Evolutionary conservation across 2,113 vertebrate species (phyloP).

Genomic region (Centropristis striata): DNA sequence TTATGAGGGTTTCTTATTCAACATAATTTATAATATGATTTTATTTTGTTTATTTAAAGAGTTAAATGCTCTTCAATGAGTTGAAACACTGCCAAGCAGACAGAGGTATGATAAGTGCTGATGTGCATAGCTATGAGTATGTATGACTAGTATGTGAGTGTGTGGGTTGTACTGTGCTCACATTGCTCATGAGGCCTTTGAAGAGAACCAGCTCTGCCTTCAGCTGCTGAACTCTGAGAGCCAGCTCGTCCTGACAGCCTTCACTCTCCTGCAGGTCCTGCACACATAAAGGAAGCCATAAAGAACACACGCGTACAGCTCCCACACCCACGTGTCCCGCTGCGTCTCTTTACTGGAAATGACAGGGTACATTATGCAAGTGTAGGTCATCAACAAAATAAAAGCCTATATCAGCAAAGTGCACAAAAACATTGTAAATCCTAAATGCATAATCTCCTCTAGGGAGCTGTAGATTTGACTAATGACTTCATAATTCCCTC

Average conservation of each 20-base stretch:
- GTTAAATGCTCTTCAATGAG: no score
- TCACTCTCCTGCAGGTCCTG: conserved; percentile 97
- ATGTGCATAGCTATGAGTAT: neutral
- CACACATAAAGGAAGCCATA: conserved; percentile 11
- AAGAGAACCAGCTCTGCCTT: conserved; percentile 97
- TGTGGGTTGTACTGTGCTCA: conserved; percentile 77
- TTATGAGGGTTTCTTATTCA: neutral
- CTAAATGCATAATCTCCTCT: conserved; percentile 22
- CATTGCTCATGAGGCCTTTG: conserved; percentile 99
- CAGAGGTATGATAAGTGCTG: neutral
- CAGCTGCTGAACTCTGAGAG: conserved; percentile 94
- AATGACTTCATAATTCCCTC: neutral
- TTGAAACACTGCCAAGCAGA: no score
- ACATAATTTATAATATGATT: neutral
- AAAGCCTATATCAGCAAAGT: conserved; percentile 32
- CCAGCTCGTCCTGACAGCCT: conserved; percentile 95
- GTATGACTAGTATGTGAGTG: neutral
- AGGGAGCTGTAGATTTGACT: conserved; percentile 5
- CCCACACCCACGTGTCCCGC: neutral
- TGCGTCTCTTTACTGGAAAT: conserved; percentile 17
- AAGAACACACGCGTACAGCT: conserved; percentile 8
- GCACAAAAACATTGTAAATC: conserved; percentile 8
- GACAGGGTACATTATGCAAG: conserved; percentile 13
- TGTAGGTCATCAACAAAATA: neutral
- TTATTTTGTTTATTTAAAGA: neutral